A percentile compares a stretch with the other conserved stretches of the same genome.
phyloP scores from a whole-genome alignment of 2,797 vertebrate genomes.

The Manis pentadactyla region DNA sequence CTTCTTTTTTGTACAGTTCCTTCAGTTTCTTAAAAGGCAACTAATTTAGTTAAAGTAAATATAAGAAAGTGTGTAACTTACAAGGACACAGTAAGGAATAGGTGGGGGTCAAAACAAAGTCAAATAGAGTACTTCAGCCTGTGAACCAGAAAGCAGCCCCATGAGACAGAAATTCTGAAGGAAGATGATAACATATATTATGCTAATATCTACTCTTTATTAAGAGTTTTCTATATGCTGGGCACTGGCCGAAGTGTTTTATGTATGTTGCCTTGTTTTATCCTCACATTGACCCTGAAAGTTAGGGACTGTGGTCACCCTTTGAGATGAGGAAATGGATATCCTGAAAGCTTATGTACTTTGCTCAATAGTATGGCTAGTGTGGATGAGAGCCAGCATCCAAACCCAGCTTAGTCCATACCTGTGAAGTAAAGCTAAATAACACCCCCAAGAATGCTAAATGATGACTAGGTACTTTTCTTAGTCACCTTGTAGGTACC shows the following conservation, averaged over 20 bases:
- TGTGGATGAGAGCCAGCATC: background rate
- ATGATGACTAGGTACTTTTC: background rate
- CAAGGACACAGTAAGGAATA: background rate
- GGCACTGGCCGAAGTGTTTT: background rate
- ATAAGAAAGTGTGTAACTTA: background rate
- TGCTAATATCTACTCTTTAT: background rate
- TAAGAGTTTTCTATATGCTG: background rate
- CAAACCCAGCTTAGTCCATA: background rate
- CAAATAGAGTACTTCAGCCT: background rate
- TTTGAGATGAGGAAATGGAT: background rate
- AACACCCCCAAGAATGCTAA: background rate
- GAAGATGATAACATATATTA: background rate
- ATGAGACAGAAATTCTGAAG: background rate
- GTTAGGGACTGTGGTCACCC: background rate
- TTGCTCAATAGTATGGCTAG: fast-evolving
- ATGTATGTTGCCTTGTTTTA: background rate
- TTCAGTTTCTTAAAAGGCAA: background rate
- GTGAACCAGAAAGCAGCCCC: background rate
- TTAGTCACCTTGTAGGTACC: background rate
- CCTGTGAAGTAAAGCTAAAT: background rate
- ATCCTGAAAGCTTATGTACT: background rate
- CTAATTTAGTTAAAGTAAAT: background rate
- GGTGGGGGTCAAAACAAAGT: background rate
- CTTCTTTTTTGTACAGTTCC: background rate
- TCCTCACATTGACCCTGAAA: background rate